Conservation (phyloP, 1,140 invertebrate species). For the Leptopilina boulardi region DNA sequence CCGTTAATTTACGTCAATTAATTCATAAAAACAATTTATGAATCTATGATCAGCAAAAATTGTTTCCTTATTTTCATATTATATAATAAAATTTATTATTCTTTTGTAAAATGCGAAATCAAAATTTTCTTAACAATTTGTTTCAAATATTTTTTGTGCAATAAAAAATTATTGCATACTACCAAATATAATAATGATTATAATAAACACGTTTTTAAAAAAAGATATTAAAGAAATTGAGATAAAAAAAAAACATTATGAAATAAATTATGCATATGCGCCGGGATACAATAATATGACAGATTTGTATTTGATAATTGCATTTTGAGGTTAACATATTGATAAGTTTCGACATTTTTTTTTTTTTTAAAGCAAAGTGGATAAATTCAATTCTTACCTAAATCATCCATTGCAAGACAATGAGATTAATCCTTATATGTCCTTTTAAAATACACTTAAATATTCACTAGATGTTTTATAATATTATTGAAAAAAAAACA, state of each 20-base stretch:
- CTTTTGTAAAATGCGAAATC: too few relatives aligned
- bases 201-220: too few relatives aligned
- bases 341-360: not conserved
- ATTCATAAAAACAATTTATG: too few relatives aligned
- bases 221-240: not conserved
- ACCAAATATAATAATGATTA: too few relatives aligned
- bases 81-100: too few relatives aligned
- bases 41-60: too few relatives aligned
- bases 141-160: too few relatives aligned
- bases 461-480: not conserved
- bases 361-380: not conserved
- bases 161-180: too few relatives aligned
- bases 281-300: constrained; percentile 9
- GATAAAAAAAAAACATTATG: not conserved
- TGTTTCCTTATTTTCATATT: too few relatives aligned
- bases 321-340: constrained; percentile 14
- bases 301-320: not conserved
- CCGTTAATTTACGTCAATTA: too few relatives aligned
- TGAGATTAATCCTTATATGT: not conserved
- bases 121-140: too few relatives aligned
- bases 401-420: not conserved
- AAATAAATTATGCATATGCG: constrained; percentile 14
- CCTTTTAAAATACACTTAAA: not conserved
- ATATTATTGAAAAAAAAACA: too few relatives aligned
- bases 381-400: not conserved